Percentiles rank a stretch among this genome's conserved stretches.
phyloP scores from a whole-genome alignment of 2,888 invertebrate genomes.

The Drosophila rellima region DNA sequence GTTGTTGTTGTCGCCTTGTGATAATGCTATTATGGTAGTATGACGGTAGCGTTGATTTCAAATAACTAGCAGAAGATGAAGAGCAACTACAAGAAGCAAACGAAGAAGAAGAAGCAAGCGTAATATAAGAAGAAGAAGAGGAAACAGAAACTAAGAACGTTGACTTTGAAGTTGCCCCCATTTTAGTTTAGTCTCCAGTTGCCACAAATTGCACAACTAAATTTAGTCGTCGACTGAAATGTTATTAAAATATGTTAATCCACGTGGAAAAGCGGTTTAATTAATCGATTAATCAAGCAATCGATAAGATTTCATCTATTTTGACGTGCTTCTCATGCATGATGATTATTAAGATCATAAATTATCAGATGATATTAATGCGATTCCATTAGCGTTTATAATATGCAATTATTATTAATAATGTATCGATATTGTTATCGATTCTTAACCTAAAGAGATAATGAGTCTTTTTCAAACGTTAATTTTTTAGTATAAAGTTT shows the following conservation, averaged over 20 bases:
- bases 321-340: constrained; percentile 3
- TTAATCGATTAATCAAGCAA: constrained; percentile 54
- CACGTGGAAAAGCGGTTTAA: constrained; percentile 42
- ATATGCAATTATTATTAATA: constrained; percentile 1
- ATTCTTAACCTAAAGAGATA: neutral
- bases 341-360: constrained; percentile 21
- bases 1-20: constrained; percentile 61
- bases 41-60: constrained; percentile 71
- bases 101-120: constrained; percentile 1
- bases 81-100: constrained; percentile 12
- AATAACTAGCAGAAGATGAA: constrained; percentile 14
- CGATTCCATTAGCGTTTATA: constrained; percentile 7
- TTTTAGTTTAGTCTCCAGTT: neutral
- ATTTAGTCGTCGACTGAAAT: constrained; percentile 24
- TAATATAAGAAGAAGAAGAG: constrained; percentile 11
- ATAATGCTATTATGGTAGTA: constrained; percentile 75
- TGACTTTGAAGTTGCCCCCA: constrained; percentile 52
- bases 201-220: constrained; percentile 9
- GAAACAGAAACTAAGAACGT: constrained; percentile 42
- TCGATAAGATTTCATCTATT: constrained; percentile 40
- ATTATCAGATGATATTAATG: constrained; percentile 22
- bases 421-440: neutral
- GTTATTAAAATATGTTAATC: constrained; percentile 63
- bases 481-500: too few relatives aligned
- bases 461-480: too few relatives aligned